phyloP scores from a whole-genome alignment of 1,140 invertebrate species.

The Drosophila nasuta region DNA sequence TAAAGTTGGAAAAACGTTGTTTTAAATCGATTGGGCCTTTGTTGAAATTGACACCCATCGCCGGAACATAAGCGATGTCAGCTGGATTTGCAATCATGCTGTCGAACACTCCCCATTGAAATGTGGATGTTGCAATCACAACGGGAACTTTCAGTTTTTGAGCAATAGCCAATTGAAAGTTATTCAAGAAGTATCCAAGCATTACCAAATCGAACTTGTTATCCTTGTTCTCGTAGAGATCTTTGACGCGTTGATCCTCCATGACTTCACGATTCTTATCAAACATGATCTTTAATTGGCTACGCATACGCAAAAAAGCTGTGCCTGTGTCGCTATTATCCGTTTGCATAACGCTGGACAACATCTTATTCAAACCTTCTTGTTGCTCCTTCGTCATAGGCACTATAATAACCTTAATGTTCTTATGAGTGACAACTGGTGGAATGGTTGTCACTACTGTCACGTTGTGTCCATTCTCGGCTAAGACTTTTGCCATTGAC shows the following conservation, averaged over 20 bases:
- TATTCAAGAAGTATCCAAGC: conserved; percentile 64
- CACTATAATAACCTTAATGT: conserved; percentile 48
- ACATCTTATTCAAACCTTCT: not conserved
- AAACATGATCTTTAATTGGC: conserved; percentile 34
- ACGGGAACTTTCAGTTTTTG: conserved; percentile 65
- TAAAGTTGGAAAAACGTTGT: conserved; percentile 23
- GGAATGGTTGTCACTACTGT: conserved; percentile 61
- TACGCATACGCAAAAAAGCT: conserved; percentile 24
- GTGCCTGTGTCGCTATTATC: conserved; percentile 34
- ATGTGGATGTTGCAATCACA: conserved; percentile 45
- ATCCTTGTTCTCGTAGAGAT: conserved; percentile 58
- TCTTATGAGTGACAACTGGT: conserved; percentile 54
- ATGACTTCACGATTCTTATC: conserved; percentile 37
- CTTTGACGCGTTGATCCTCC: conserved; percentile 32
- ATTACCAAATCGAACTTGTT: conserved; percentile 67
- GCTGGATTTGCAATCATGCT: conserved; percentile 53
- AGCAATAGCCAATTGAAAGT: conserved; percentile 59
- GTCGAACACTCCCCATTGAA: conserved; percentile 30
- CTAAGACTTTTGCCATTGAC: conserved; percentile 58
- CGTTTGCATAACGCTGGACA: conserved; percentile 22
- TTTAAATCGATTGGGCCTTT: conserved; percentile 28
- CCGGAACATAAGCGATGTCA: conserved; percentile 54
- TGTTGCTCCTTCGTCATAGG: conserved; percentile 23
- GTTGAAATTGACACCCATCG: conserved; percentile 10
- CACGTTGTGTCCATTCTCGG: conserved; percentile 71